These are phyloP conservation scores for Dolichallabes microphthalmus DNA, from an alignment of 2,113 vertebrate species.

Conservation along the genomic window DNA sequence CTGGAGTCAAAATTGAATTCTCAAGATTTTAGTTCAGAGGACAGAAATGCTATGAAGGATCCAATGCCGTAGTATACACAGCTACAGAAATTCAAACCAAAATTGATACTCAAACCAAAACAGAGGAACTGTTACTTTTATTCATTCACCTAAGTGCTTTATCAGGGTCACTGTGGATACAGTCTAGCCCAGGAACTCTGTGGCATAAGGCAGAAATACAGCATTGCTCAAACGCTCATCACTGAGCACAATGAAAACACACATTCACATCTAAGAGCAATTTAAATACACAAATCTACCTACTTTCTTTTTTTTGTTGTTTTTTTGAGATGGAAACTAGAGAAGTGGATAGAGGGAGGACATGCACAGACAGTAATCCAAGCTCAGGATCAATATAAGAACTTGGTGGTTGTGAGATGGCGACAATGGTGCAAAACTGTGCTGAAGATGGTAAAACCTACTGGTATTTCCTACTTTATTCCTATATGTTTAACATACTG, in stretches of 20 bases:
- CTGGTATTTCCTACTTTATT: background rate
- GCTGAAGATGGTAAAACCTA: background rate
- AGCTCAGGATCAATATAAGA: background rate
- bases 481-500: background rate
- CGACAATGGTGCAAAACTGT: background rate
- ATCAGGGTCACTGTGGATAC: background rate
- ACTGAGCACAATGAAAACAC: background rate
- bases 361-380: background rate
- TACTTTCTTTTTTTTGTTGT: background rate
- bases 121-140: background rate
- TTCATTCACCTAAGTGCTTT: background rate
- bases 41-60: constrained; percentile 27
- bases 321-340: background rate
- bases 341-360: background rate
- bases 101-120: background rate
- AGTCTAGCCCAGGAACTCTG: background rate
- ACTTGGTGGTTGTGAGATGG: background rate
- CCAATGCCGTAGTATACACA: constrained; percentile 18
- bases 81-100: background rate
- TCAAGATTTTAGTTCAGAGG: constrained; percentile 34
- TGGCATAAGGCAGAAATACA: background rate
- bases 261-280: background rate
- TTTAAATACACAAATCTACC: background rate
- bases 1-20: constrained; percentile 72
- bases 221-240: background rate